phyloP scores from a whole-genome alignment of 2,888 invertebrate species.

The Dione juno region DNA sequence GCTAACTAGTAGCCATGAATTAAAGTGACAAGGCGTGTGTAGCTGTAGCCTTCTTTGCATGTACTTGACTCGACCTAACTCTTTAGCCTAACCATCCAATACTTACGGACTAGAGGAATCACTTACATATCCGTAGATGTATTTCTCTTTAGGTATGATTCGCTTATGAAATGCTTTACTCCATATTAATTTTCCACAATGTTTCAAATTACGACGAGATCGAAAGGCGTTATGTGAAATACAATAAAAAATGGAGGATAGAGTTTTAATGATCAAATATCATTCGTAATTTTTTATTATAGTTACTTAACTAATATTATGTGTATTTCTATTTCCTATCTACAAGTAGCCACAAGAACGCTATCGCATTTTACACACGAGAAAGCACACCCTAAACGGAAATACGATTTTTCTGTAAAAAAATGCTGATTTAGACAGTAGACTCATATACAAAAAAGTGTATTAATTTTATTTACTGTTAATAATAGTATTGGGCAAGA shows the following conservation, averaged over 20 bases:
- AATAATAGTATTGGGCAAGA: too few species aligned
- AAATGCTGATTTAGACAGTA: neutral
- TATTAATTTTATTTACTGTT: neutral
- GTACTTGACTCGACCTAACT: slow-evolving; percentile 51
- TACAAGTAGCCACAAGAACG: neutral
- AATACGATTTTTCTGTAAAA: neutral
- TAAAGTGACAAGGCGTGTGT: slow-evolving; percentile 46
- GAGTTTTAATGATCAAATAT: neutral
- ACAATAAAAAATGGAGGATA: too few species aligned
- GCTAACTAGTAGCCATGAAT: slow-evolving; percentile 48
- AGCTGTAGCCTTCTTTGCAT: slow-evolving; percentile 52
- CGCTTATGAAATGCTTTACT: neutral
- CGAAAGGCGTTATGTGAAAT: neutral
- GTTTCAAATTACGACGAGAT: neutral
- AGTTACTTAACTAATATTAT: too few species aligned
- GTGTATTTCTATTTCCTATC: neutral
- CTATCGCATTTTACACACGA: neutral
- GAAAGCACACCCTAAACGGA: neutral
- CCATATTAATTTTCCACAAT: neutral
- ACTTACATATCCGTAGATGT: neutral
- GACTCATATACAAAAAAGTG: too few species aligned
- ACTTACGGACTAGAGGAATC: neutral
- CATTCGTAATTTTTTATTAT: neutral
- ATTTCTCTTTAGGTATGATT: neutral
- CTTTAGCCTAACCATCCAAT: slow-evolving; percentile 47